These are phyloP conservation scores for Melolontha melolontha DNA, from an alignment of 2,888 invertebrate species.

Conservation along the genomic window DNA sequence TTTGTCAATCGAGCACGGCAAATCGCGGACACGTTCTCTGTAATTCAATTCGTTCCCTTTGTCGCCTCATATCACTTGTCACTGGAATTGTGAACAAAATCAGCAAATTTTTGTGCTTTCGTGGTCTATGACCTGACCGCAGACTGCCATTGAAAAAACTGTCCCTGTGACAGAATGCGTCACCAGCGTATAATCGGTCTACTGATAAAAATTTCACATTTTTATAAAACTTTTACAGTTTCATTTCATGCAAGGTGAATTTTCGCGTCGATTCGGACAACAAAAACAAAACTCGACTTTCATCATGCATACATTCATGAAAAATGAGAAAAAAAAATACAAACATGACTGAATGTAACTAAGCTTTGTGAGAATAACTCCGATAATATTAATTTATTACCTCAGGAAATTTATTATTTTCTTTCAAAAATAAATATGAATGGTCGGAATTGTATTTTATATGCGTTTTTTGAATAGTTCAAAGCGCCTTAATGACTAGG, in stretches of 20 bases:
- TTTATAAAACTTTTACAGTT: constrained; percentile 40
- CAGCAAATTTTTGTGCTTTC: constrained; percentile 55
- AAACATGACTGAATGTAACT: too few relatives aligned
- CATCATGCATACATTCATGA: background rate
- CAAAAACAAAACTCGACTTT: background rate
- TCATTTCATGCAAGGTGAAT: constrained; percentile 31
- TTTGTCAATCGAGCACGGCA: constrained; percentile 53
- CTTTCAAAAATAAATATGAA: too few relatives aligned
- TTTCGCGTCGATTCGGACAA: background rate
- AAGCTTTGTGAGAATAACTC: too few relatives aligned
- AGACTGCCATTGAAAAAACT: constrained; percentile 43
- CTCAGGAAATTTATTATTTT: too few relatives aligned
- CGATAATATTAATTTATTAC: too few relatives aligned
- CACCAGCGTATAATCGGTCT: constrained; percentile 22
- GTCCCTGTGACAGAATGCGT: constrained; percentile 38
- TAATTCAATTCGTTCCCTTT: constrained; percentile 58
- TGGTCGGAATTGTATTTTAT: too few relatives aligned
- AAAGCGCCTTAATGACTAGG: too few relatives aligned
- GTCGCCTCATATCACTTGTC: constrained; percentile 58
- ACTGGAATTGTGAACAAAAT: constrained; percentile 57
- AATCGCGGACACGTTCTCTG: constrained; percentile 52
- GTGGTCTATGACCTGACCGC: constrained; percentile 39
- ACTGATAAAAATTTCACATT: constrained; percentile 38
- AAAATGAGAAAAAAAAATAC: too few relatives aligned
- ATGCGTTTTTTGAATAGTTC: too few relatives aligned